Conservation (phyloP, 2,797 vertebrate species). For the Glossophaga mutica region DNA sequence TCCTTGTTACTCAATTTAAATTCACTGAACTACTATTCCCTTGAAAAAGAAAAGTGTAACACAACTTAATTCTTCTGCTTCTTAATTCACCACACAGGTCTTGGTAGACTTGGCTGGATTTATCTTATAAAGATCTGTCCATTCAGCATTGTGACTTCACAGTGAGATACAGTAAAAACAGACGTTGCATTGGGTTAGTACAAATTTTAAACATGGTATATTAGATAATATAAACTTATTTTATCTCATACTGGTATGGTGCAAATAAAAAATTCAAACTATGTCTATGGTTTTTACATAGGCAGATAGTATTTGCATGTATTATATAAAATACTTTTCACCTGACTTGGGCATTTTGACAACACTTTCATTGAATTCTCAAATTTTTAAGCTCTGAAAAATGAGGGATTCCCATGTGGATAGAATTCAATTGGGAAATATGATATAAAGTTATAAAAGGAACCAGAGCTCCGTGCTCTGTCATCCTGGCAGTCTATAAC, state of each 20-base stretch:
- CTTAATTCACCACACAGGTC: not conserved
- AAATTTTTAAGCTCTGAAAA: not conserved
- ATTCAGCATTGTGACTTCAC: not conserved
- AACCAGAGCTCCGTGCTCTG: not conserved
- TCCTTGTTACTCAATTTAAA: constrained; percentile 24
- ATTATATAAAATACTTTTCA: not conserved
- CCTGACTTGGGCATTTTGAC: not conserved
- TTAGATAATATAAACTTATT: not conserved
- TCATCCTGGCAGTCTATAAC: not conserved
- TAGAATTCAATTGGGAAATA: not conserved
- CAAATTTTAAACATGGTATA: not conserved
- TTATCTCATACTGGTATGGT: not conserved
- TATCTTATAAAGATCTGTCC: constrained; percentile 12
- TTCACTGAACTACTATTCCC: not conserved
- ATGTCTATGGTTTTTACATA: not conserved
- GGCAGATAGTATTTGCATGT: not conserved
- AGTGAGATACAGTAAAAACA: not conserved
- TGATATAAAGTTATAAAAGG: not conserved
- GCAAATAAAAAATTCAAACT: not conserved
- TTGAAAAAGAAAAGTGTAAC: not conserved
- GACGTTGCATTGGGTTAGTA: not conserved
- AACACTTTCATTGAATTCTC: not conserved
- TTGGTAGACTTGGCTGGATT: not conserved
- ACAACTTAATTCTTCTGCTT: not conserved
- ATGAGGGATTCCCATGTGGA: not conserved